A percentile compares a stretch with the other conserved stretches of the same genome.
These are phyloP conservation scores for Mylabris phalerata DNA, from an alignment of 1,140 invertebrate genomes.

Conservation along the genomic window DNA sequence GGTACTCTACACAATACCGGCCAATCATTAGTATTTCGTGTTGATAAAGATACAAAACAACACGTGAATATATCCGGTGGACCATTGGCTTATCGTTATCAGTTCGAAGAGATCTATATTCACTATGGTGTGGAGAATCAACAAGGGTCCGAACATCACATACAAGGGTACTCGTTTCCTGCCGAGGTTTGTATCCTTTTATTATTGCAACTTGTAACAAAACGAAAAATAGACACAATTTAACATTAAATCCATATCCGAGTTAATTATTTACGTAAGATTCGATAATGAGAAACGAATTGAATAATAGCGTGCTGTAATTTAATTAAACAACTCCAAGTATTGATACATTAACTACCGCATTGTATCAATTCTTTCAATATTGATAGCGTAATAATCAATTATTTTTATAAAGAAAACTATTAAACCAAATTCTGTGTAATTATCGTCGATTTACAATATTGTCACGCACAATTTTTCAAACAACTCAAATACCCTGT, in stretches of 20 bases:
- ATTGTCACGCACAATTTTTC: too few species aligned
- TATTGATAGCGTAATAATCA: too few species aligned
- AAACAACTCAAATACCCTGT: too few species aligned
- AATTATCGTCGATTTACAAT: too few species aligned
- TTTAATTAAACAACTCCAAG: neutral
- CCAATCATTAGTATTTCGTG: slow-evolving; percentile 82
- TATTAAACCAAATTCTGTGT: too few species aligned
- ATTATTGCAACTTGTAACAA: too few species aligned
- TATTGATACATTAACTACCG: too few species aligned
- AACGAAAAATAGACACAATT: too few species aligned
- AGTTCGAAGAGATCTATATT: slow-evolving; percentile 91
- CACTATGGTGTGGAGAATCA: slow-evolving; percentile 85
- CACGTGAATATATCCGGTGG: slow-evolving; percentile 92
- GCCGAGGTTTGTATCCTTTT: slow-evolving; percentile 68
- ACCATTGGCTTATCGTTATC: slow-evolving; percentile 88
- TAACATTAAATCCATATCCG: too few species aligned
- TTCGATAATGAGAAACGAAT: slow-evolving; percentile 9
- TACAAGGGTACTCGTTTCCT: slow-evolving; percentile 88
- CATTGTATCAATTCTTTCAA: too few species aligned
- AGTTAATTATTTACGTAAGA: too few species aligned
- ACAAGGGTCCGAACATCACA: slow-evolving; percentile 87
- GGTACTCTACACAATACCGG: slow-evolving; percentile 84
- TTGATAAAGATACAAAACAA: slow-evolving; percentile 77
- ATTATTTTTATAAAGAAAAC: too few species aligned
- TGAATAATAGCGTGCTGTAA: slow-evolving; percentile 9